Evolutionary conservation across 2,888 invertebrate species (phyloP).

Genomic region (Unio delphinus): DNA sequence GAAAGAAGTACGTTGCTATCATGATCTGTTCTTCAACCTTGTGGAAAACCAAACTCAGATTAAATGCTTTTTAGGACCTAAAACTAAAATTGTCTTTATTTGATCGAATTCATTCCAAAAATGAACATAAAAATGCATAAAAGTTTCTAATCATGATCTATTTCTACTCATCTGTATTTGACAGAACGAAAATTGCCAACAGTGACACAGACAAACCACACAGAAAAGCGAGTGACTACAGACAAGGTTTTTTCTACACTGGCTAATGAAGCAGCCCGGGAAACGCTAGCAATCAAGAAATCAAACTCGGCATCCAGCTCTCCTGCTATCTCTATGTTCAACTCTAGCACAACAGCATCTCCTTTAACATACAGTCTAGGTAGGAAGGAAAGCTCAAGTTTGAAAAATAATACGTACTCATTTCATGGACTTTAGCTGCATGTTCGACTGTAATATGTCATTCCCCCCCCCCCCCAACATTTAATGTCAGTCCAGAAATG

Average conservation of each 20-base stretch:
- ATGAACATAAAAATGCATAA: too few relatives aligned
- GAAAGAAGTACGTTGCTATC: too few relatives aligned
- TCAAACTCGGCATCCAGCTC: slow-evolving; percentile 59
- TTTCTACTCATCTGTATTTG: slow-evolving; percentile 6
- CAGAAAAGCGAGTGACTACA: slow-evolving; percentile 60
- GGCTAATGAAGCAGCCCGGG: slow-evolving; percentile 66
- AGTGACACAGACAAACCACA: slow-evolving; percentile 47
- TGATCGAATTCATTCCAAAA: too few relatives aligned
- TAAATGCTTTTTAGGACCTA: too few relatives aligned
- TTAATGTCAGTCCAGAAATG: too few relatives aligned
- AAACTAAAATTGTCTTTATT: too few relatives aligned
- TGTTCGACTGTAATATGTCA: neutral
- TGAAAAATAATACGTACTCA: neutral
- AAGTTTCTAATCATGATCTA: too few relatives aligned
- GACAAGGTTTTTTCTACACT: slow-evolving; percentile 67
- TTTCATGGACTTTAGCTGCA: neutral
- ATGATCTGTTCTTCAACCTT: too few relatives aligned
- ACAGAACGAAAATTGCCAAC: slow-evolving; percentile 52
- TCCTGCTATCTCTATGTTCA: slow-evolving; percentile 61
- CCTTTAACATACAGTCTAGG: slow-evolving; percentile 74
- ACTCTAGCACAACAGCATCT: slow-evolving; percentile 43
- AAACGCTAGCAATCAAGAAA: slow-evolving; percentile 45
- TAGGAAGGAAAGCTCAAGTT: slow-evolving; percentile 21
- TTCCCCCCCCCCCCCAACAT: too few relatives aligned
- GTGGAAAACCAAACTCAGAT: too few relatives aligned